Evolutionary conservation across 2,113 vertebrate species (phyloP).

Genomic region (Pseudorhombus dupliciocellatus): DNA sequence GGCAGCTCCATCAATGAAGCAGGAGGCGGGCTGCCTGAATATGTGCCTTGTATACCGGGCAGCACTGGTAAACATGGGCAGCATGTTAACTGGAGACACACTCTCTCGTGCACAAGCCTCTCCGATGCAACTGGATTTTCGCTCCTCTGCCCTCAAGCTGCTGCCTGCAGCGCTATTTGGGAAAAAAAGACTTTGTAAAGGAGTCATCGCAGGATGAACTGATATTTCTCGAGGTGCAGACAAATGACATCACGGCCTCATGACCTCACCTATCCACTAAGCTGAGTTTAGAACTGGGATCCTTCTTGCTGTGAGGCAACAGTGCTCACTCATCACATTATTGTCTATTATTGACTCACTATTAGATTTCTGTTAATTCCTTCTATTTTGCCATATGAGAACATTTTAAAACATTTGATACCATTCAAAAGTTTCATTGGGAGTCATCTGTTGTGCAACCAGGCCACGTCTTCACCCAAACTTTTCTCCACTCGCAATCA

Average conservation of each 20-base stretch:
- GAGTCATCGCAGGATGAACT: too few relatives aligned
- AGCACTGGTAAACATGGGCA: constrained; percentile 60
- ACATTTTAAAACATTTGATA: constrained; percentile 4
- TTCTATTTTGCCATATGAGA: neutral
- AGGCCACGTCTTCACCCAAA: neutral
- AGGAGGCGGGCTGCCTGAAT: constrained; percentile 60
- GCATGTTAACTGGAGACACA: constrained; percentile 68
- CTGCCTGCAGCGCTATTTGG: neutral
- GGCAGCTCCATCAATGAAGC: constrained; percentile 56
- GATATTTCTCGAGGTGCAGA: neutral
- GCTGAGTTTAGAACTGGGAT: too few relatives aligned
- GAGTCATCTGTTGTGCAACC: constrained; percentile 27
- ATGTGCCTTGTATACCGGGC: constrained; percentile 64
- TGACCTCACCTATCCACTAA: too few relatives aligned
- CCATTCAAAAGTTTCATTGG: constrained; percentile 4
- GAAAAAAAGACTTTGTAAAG: neutral
- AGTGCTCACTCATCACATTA: too few relatives aligned
- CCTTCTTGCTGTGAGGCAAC: too few relatives aligned
- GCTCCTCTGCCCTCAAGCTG: too few relatives aligned
- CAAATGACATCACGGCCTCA: too few relatives aligned
- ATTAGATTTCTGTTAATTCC: neutral
- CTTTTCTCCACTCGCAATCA: constrained; percentile 28
- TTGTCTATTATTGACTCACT: too few relatives aligned
- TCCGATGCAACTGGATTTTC: neutral
- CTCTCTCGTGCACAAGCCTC: neutral